These are phyloP conservation scores for Potamilus streckersoni DNA, from an alignment of 1,140 invertebrate species.

Conservation along the genomic window DNA sequence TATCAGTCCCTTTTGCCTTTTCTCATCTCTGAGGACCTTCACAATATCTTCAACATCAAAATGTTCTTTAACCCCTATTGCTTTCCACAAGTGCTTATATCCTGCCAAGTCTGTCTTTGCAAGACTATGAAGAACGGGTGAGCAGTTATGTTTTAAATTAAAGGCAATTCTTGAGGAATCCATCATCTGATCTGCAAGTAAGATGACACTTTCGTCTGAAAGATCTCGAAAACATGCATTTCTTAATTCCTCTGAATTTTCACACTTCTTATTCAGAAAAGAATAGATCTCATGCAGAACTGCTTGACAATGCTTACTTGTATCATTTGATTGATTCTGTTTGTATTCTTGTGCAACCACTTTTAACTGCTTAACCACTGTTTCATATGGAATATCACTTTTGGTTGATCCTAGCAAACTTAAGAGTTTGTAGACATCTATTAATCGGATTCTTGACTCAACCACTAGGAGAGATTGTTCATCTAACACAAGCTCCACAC, in stretches of 20 bases:
- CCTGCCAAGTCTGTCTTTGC: not conserved
- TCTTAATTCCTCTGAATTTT: not conserved
- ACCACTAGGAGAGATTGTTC: not conserved
- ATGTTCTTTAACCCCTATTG: slow-evolving; percentile 9
- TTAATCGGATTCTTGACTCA: not conserved
- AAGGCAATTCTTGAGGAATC: slow-evolving; percentile 7
- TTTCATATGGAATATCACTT: not conserved
- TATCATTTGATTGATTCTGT: no score
- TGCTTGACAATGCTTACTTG: no score
- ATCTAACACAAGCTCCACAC: not conserved
- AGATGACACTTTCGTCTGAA: not conserved
- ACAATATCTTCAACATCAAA: slow-evolving; percentile 28
- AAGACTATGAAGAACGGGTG: slow-evolving; percentile 8
- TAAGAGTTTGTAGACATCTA: not conserved
- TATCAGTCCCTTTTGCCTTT: not conserved
- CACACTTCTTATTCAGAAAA: not conserved
- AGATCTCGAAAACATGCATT: not conserved
- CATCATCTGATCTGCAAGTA: slow-evolving; percentile 6
- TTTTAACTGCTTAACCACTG: not conserved
- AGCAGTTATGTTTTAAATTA: slow-evolving; percentile 4
- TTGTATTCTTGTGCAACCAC: slow-evolving; percentile 1
- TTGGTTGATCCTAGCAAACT: not conserved
- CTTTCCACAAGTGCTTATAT: slow-evolving; percentile 1
- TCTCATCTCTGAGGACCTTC: not conserved
- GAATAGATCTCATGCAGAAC: no score